Evolutionary conservation across 2,113 vertebrate genomes (phyloP), one percentile per base, ranked within the genome.

Genomic region (Plectropomus leopardus): DNA sequence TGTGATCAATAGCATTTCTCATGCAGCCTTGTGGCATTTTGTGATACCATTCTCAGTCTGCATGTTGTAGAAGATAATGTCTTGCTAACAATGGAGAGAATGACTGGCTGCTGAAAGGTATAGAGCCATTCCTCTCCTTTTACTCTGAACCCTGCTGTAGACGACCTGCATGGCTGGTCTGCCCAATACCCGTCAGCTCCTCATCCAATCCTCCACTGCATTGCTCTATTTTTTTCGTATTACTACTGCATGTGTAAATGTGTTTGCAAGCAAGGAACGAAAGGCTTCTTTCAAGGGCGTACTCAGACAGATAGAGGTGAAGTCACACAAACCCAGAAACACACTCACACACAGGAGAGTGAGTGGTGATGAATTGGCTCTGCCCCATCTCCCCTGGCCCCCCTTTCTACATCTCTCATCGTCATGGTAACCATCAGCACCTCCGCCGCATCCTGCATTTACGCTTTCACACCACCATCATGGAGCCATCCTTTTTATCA

Each of bases 391-490:
- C 86, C 82, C 28, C 67, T 72, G 60, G 61, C 80, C 77, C 80
- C 76, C 80, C 44, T 72, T 48, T 86, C 77, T 34, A 75, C 63
- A 44, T 67, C 73, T 75, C 51, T 68, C 86, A 85, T 94, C 74
- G 88, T 84, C 92, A 94, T 91, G 91, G 95, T 86, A 92, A 94
- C 95, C 92, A 88, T 87, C 84, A 91, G 86, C 84, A 90, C 89
- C 86, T 84, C 87, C 23, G 32, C 87, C 54, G 55, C 86, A 86
- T 86, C 86, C 87, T 57, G 79, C 78, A 42, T 90, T 83, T 82
- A 80, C 76, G 71, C 85, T 82, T 82, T 92, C 83, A 84, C 89
- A 87, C 89, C 82, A 64, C 74, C 36, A 3, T 10, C 36, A 83
- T 81, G 77, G 70, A 76, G 84, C 71, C 82, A 50, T 84, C 87